Evolutionary conservation across 2,888 invertebrate genomes (phyloP), one percentile per base, ranked within the genome.

Genomic region (Eudemis profundana): DNA sequence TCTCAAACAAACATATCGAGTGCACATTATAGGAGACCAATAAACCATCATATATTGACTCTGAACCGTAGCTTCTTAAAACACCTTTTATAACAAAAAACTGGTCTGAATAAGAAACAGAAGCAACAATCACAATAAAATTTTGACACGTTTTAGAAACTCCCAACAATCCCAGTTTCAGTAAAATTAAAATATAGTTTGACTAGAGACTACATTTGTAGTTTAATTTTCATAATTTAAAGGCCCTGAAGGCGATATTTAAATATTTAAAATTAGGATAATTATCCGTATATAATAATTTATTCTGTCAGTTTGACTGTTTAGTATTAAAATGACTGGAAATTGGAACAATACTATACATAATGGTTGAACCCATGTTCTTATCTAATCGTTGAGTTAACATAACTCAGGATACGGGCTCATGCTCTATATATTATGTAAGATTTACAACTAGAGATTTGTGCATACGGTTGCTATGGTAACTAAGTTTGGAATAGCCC

Each of bases 301-400:
- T 38, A 56, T 23, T 47, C n/a, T 36, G 51, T 60, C 65, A 65
- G 64, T 60, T 53, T 60, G 38, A 65, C 65, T 65, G 65, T 65
- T 59, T 53, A 53, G 42, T 63, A 40, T 19, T 44, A 53, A 62
- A 65, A 59, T 65, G 47, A 51, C 57, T 29, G 36, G 59, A 33
- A 60, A 27, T 27, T 50, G 36, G 29, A 50, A 46, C 40, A 46
- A 50, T 59, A 51, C 46, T 59, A 59, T 50, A 57, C 33, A 42
- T 64, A 57, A 50, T 38, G 62, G 46, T 40, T 15, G 44, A 65
- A 53, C 36, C 50, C 50, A 36, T 47, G 14, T 21, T 1, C 38
- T 62, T 62, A 62, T 29, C 33, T 46, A 54, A 21, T 27, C n/a
- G 54, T 53, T 40, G 65, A 65, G 65, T 65, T 65, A 65, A 65